Evolutionary conservation across 2,888 invertebrate species (phyloP), one percentile per base, ranked within the genome.

Genomic region (Gastracanthus pulcherrimus): DNA sequence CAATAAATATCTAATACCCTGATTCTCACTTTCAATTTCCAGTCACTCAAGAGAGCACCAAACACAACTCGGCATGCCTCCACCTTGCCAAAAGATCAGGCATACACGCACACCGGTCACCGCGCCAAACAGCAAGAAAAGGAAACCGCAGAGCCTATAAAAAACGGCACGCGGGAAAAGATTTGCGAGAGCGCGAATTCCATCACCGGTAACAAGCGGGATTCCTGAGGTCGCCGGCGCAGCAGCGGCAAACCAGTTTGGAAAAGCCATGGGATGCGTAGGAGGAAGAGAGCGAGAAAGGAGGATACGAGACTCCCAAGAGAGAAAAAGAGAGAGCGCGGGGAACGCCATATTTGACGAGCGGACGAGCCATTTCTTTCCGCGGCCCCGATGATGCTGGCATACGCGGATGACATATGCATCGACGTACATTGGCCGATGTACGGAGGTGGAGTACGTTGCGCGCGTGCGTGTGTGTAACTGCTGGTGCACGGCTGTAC

Each of bases 221-320:
- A 85, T 85, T 84, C 76, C 79, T 77, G 80, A 82, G 83, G 84
- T 84, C 84, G 82, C 31, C 23, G 31, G 71, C 16, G 13, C 16
- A 58, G 62, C 76, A 41, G 64, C 55, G 80, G 69, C 75, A 82
- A 84, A 84, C 84, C 83, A 84, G 83, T 84, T 85, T 84, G 76
- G 83, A 77, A 80, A 31, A 5, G 16, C 55, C 23, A 4, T 78
- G 80, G 79, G 26, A 58, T 16, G 81, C 74, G 74, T 80, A 58
- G 78, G 84, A n/a, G 83, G 62, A 51, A 45, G 69, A 74, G 62
- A 76, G 36, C 55, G 72, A 48, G 69, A 72, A 38, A 77, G 45
- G 36, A 51, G 58, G 64, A 75, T 19, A 60, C 62, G 48, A 72
- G 67, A 29, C 55, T n/a, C n/a, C n/a, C n/a, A n/a, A n/a, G n/a